Conservation (phyloP, 2,797 vertebrate species). For the Semotilus atromaculatus region DNA sequence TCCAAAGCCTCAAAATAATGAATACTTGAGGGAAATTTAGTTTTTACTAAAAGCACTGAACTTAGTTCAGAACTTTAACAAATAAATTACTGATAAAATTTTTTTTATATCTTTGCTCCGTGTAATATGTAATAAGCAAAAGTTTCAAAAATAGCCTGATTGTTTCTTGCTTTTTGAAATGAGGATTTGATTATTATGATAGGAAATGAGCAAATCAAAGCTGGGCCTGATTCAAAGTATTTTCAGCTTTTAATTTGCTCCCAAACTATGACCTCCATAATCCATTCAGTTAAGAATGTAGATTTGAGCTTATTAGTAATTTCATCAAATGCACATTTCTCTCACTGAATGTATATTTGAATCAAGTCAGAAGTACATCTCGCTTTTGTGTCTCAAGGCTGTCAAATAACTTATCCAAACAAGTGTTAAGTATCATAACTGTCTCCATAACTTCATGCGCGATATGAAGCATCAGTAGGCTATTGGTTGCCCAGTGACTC, state of each 20-base stretch:
- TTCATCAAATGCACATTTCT: conserved; percentile 2
- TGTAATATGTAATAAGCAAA: not conserved
- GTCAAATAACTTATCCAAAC: conserved; percentile 48
- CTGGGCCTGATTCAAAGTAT: not conserved
- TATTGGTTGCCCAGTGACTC: conserved; percentile 68
- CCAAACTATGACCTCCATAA: not conserved
- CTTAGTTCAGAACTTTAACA: not conserved
- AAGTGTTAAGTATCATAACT: conserved; percentile 61
- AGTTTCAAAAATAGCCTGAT: too few relatives aligned
- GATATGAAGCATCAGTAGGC: conserved; percentile 54
- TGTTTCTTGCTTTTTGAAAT: not conserved
- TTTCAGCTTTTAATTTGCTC: not conserved
- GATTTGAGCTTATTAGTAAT: conserved; percentile 13
- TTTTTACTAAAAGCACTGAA: not conserved
- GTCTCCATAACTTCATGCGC: conserved; percentile 61
- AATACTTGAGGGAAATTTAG: not conserved
- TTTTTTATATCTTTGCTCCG: too few relatives aligned
- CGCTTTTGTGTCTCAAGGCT: not conserved
- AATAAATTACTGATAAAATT: too few relatives aligned
- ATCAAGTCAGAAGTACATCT: not conserved
- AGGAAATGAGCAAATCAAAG: not conserved
- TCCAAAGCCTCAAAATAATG: not conserved
- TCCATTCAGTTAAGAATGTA: not conserved
- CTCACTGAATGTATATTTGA: not conserved
- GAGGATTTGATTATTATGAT: not conserved